Evolutionary conservation across 2,797 vertebrate genomes (phyloP), one percentile per base, ranked within the genome.

Genomic region (Oreortyx pictus): DNA sequence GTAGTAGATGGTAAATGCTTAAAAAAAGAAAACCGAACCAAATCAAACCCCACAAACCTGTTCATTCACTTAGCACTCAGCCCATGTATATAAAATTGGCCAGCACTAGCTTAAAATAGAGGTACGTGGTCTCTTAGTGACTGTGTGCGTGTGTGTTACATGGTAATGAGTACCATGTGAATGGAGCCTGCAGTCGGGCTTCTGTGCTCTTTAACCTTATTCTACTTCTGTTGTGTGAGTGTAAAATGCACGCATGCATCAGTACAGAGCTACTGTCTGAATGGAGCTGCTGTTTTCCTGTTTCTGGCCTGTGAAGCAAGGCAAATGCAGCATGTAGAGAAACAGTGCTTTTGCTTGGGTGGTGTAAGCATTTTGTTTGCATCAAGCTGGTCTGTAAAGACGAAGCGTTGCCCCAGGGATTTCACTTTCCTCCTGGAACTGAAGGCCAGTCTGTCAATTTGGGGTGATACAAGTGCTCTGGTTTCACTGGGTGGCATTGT

Each of bases 401-500:
- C 1, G 33, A 54, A 80, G 25, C 0, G 0, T 64, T 73, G 41
- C 31, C 9, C 3, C 19, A 62, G n/a, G n/a, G 22, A 7, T 67
- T 17, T 74, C 4, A 6, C 16, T 86, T 73, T 27, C 86, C 7
- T 73, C 44, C 17, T 67, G 65, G 89, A 74, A 31, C 23, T 50
- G 65, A 17, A 70, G 46, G 35, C 12, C 13, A 54, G 22, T 37
- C 4, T 1, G 3, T 67, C 50, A 24, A 16, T 85, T 79, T 67
- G 82, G 41, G 4, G 15, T 37, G 1, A 6, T n/a, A 3, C 9
- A 20, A 33, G 50, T 61, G 35, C 46, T 86, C 68, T 46, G 25
- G 12, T 83, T 83, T 68, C 81, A 15, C 59, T 82, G 50, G 27
- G 29, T 31, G 67, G 31, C 6, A 7, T 1, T 59, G 23, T 71